A percentile compares a stretch with the other conserved stretches of the same genome.
Evolutionary conservation across 2,113 vertebrate species (phyloP).

Genomic region (Podarcis cretensis): DNA sequence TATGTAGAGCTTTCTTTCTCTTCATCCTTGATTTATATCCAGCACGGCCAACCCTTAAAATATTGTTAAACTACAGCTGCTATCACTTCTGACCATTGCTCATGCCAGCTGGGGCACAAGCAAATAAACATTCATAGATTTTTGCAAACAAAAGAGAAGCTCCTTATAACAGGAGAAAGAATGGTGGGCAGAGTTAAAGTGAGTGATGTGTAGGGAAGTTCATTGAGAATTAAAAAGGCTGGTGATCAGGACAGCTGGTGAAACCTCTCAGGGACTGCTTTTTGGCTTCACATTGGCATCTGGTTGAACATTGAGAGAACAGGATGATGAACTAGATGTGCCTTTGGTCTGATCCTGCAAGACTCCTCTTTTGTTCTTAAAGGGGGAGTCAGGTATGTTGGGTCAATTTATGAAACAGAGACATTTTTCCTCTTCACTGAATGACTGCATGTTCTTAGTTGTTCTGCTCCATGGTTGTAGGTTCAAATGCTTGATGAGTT

Average conservation of each 20-base stretch:
- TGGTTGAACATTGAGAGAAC: too few species aligned
- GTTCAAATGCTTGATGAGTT: not conserved
- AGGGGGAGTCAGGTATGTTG: not conserved
- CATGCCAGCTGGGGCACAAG: not conserved
- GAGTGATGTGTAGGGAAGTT: not conserved
- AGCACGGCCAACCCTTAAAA: not conserved
- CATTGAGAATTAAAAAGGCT: not conserved
- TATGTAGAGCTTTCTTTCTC: not conserved
- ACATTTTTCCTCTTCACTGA: not conserved
- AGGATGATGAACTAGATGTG: too few species aligned
- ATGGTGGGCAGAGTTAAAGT: not conserved
- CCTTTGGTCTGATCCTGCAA: too few species aligned
- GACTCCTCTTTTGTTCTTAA: too few species aligned
- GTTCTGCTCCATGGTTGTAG: not conserved
- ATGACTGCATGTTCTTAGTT: not conserved
- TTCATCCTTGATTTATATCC: not conserved
- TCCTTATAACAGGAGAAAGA: not conserved
- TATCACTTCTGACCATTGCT: too few species aligned
- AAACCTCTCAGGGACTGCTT: not conserved
- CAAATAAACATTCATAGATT: not conserved
- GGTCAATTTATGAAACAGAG: not conserved
- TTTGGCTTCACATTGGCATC: too few species aligned
- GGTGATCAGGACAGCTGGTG: not conserved
- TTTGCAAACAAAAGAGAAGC: not conserved
- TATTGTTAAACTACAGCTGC: too few species aligned